Evolutionary conservation across 2,888 invertebrate species (phyloP).

Genomic region (Agriotes lineatus): DNA sequence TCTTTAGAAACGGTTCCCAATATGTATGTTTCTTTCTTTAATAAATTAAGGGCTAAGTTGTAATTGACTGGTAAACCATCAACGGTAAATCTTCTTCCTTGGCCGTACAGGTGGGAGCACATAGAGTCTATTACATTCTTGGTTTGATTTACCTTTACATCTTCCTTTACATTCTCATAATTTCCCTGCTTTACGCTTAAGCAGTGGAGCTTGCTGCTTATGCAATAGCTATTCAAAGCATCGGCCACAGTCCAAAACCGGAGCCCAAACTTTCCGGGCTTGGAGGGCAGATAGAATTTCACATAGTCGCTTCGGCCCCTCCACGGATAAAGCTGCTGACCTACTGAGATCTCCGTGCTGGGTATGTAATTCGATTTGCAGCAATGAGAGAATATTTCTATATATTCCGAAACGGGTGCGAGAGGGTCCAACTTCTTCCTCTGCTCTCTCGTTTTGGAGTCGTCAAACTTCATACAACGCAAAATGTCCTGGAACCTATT

Average conservation of each 20-base stretch:
- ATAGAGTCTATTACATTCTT: too few species aligned
- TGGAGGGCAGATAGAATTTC: background rate
- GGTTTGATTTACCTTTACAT: too few species aligned
- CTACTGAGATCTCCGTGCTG: background rate
- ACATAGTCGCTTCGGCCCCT: background rate
- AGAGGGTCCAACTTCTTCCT: background rate
- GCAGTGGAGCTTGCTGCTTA: too few species aligned
- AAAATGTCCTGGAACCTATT: background rate
- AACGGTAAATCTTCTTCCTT: background rate
- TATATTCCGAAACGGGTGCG: background rate
- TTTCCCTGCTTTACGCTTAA: too few species aligned
- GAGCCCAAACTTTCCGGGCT: background rate
- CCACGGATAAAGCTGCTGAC: constrained; percentile 1
- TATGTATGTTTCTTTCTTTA: background rate
- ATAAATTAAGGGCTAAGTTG: background rate
- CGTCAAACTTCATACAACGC: background rate
- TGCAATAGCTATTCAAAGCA: too few species aligned
- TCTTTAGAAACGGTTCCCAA: background rate
- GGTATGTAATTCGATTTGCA: background rate
- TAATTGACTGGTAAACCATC: background rate
- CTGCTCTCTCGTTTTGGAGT: background rate
- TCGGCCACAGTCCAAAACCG: too few species aligned
- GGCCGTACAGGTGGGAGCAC: background rate
- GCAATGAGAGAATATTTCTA: background rate
- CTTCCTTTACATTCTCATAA: too few species aligned